phyloP scores from a whole-genome alignment of 2,888 invertebrate genomes.

The Ophion obscuratus region DNA sequence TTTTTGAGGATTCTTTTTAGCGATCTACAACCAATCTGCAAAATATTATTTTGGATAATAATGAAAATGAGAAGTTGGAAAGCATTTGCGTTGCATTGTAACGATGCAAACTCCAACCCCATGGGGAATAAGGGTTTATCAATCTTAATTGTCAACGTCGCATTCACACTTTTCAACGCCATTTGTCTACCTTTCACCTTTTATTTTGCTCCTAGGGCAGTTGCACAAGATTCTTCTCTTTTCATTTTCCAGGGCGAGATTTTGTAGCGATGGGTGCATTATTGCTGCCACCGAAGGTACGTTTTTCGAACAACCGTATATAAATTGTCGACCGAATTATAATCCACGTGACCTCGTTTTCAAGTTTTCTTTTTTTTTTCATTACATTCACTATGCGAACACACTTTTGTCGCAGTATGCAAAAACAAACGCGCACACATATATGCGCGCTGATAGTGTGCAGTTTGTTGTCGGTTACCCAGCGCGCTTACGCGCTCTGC shows the following conservation, averaged over 20 bases:
- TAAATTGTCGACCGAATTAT: not conserved
- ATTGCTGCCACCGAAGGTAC: not conserved
- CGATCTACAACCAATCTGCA: no score
- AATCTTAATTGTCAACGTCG: no score
- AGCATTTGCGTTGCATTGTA: no score
- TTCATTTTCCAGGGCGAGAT: not conserved
- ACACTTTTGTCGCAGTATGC: not conserved
- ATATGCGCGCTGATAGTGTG: not conserved
- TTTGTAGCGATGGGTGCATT: not conserved
- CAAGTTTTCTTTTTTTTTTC: slow-evolving; percentile 1
- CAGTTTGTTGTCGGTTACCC: slow-evolving; percentile 22
- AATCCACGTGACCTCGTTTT: slow-evolving; percentile 11
- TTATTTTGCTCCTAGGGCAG: not conserved
- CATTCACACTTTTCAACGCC: not conserved
- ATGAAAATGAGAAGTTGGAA: no score
- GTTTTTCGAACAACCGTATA: slow-evolving; percentile 16
- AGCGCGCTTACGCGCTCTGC: slow-evolving; percentile 57
- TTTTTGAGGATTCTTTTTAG: no score
- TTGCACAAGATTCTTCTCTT: not conserved
- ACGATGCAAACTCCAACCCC: no score
- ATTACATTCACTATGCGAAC: slow-evolving; percentile 11
- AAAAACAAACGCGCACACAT: not conserved
- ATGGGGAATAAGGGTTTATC: no score
- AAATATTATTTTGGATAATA: no score
- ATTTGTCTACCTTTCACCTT: not conserved